These are phyloP conservation scores for Platyrinchus mystaceus DNA, from an alignment of 2,797 vertebrate species.

Conservation along the genomic window DNA sequence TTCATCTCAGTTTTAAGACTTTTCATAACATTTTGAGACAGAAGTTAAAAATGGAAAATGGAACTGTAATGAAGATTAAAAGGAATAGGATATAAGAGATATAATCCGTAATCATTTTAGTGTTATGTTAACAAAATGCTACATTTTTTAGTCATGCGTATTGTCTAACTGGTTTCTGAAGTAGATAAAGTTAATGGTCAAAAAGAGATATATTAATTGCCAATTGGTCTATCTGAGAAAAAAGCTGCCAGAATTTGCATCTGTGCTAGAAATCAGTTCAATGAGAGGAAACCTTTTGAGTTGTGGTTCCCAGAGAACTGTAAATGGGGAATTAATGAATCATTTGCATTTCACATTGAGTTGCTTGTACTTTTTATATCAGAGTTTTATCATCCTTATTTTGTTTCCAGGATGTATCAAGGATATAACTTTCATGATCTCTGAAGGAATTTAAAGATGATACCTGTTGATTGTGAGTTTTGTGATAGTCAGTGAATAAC, in stretches of 20 bases:
- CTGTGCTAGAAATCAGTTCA: fast-evolving
- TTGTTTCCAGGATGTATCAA: not conserved
- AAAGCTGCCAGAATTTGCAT: not conserved
- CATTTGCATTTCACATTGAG: not conserved
- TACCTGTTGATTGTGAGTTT: not conserved
- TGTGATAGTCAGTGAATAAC: not conserved
- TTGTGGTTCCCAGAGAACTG: not conserved
- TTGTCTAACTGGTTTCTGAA: not conserved
- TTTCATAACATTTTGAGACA: not conserved
- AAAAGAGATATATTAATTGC: not conserved
- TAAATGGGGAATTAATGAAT: not conserved
- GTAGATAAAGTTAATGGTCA: not conserved
- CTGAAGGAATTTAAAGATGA: not conserved
- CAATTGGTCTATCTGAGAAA: not conserved
- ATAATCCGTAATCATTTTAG: not conserved
- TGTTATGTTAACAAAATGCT: not conserved
- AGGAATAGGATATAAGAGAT: not conserved
- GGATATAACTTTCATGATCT: not conserved
- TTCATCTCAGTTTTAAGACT: not conserved
- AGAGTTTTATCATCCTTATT: not conserved
- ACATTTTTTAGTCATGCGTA: not conserved
- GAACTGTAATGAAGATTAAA: not conserved
- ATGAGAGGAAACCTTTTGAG: not conserved
- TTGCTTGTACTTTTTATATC: not conserved
- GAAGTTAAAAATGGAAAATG: not conserved